These are phyloP conservation scores for Gadopsis marmoratus DNA, from an alignment of 2,797 vertebrate genomes.

Conservation along the genomic window DNA sequence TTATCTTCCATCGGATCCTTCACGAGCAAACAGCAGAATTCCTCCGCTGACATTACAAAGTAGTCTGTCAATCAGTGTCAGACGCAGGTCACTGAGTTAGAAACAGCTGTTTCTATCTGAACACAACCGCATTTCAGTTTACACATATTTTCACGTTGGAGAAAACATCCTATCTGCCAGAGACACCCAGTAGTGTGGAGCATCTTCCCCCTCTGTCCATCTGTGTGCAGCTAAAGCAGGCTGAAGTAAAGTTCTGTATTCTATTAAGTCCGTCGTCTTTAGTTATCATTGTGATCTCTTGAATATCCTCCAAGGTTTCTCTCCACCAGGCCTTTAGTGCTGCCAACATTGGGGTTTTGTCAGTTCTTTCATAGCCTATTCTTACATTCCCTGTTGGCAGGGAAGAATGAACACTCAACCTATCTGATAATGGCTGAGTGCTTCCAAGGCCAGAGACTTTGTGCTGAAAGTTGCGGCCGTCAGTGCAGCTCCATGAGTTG, in stretches of 20 bases:
- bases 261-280: not conserved
- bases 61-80: not conserved
- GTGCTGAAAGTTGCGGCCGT: conserved; percentile 31
- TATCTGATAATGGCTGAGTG: not conserved
- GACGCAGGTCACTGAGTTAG: too few species aligned
- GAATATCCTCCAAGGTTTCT: conserved; percentile 32
- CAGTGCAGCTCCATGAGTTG: not conserved
- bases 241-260: not conserved
- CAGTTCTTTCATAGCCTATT: conserved; percentile 23
- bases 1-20: not conserved
- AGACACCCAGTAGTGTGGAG: not conserved
- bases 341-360: conserved; percentile 19
- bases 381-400: conserved; percentile 5
- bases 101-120: not conserved
- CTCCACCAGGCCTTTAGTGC: not conserved
- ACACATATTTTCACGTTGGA: not conserved
- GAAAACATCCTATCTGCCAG: not conserved
- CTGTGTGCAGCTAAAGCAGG: not conserved
- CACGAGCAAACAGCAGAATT: not conserved
- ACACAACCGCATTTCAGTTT: not conserved
- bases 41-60: not conserved
- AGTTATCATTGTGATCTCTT: conserved; percentile 4
- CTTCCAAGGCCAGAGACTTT: conserved; percentile 32
- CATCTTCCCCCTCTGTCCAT: not conserved
- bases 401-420: conserved; percentile 25